Evolutionary conservation across 2,888 invertebrate genomes (phyloP).

Genomic region (Meliscaeva auricollis): DNA sequence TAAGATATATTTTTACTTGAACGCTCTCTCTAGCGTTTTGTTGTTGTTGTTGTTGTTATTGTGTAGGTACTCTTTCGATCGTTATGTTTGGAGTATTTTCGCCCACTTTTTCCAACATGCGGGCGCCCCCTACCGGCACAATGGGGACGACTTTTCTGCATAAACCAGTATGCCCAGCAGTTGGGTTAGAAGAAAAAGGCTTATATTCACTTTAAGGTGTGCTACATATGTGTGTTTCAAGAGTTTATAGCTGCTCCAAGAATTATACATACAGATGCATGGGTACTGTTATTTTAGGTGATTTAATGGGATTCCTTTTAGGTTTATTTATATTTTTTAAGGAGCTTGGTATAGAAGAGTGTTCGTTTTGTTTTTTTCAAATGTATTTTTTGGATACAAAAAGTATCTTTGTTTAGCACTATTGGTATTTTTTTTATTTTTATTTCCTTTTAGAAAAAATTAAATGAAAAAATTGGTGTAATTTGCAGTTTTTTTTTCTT

Average conservation of each 20-base stretch:
- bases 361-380: neutral
- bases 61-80: constrained; percentile 26
- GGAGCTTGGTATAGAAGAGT: neutral
- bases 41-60: no score
- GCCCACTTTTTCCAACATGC: constrained; percentile 37
- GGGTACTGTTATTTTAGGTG: constrained; percentile 63
- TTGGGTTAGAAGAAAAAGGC: constrained; percentile 3
- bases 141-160: constrained; percentile 35
- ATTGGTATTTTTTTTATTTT: constrained; percentile 28
- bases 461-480: neutral
- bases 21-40: constrained; percentile 39
- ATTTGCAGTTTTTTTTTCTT: neutral
- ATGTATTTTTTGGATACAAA: no score
- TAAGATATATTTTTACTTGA: constrained; percentile 38
- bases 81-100: constrained; percentile 47
- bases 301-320: constrained; percentile 22
- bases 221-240: constrained; percentile 50
- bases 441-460: constrained; percentile 14
- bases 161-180: constrained; percentile 40
- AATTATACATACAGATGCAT: constrained; percentile 6
- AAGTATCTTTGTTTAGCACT: constrained; percentile 41
- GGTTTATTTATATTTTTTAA: no score
- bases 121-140: constrained; percentile 60
- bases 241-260: constrained; percentile 31
- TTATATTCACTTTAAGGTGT: constrained; percentile 50